Evolutionary conservation across 2,797 vertebrate genomes (phyloP).

Genomic region (Amniataba percoides): DNA sequence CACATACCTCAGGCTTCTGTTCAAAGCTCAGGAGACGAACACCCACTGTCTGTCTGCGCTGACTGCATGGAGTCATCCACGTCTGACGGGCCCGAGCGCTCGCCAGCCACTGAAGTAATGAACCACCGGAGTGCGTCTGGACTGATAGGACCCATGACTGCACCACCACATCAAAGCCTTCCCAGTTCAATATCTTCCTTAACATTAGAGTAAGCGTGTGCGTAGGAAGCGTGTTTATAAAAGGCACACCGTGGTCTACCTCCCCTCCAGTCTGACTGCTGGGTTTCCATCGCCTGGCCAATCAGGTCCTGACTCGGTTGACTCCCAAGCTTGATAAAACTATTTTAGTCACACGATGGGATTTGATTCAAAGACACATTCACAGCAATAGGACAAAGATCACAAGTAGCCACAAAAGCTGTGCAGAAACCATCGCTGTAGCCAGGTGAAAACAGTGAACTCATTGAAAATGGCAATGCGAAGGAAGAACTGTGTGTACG

Average conservation of each 20-base stretch:
- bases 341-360: background rate
- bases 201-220: background rate
- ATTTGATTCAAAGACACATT: background rate
- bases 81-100: conserved; percentile 12
- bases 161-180: conserved; percentile 59
- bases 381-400: background rate
- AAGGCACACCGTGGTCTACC: background rate
- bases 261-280: background rate
- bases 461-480: background rate
- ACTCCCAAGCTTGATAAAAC: background rate
- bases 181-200: conserved; percentile 36
- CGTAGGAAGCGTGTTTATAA: conserved; percentile 17
- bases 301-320: background rate
- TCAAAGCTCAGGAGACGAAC: conserved; percentile 61
- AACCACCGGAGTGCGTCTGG: conserved; percentile 40
- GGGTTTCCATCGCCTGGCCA: conserved; percentile 10
- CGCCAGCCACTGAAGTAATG: conserved; percentile 13
- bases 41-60: conserved; percentile 62
- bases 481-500: background rate
- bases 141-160: conserved; percentile 48
- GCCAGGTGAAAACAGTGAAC: conserved; percentile 7
- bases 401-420: conserved; percentile 1
- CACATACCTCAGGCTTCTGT: conserved; percentile 47
- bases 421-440: background rate
- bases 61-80: conserved; percentile 63